Conservation (phyloP, 37 sponge, comb jelly and placozoan genomes). For the Spongilla lacustris region DNA sequence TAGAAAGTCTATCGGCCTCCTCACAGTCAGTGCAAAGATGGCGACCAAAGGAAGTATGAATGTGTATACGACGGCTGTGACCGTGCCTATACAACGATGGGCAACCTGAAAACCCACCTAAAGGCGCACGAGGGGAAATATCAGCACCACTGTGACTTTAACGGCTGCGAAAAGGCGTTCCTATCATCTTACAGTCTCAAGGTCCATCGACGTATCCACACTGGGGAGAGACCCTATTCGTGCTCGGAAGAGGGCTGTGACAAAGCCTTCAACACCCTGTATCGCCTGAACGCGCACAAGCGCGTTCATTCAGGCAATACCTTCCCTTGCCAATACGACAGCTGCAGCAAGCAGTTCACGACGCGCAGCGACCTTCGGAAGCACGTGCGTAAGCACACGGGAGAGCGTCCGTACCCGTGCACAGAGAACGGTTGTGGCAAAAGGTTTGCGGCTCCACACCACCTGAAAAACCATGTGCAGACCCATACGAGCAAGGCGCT, state of each 20-base stretch:
- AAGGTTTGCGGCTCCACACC: conserved; percentile 74
- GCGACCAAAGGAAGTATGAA: conserved; percentile 33
- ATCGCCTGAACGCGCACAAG: conserved; percentile 83
- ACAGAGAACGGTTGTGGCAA: conserved; percentile 65
- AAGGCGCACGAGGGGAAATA: conserved; percentile 78
- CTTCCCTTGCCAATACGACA: conserved; percentile 67
- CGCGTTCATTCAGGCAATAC: conserved; percentile 86
- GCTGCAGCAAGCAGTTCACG: conserved; percentile 82
- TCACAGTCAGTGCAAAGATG: neutral
- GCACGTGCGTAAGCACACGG: conserved; percentile 81
- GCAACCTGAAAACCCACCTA: conserved; percentile 81
- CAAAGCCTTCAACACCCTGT: conserved; percentile 79
- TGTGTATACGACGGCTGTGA: conserved; percentile 82
- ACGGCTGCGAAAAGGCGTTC: conserved; percentile 85
- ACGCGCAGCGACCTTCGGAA: conserved; percentile 87
- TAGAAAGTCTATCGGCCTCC: neutral
- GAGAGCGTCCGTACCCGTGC: conserved; percentile 79
- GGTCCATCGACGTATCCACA: conserved; percentile 77
- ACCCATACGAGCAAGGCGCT: conserved; percentile 24
- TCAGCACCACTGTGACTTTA: conserved; percentile 68
- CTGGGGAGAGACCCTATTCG: conserved; percentile 81
- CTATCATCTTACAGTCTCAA: conserved; percentile 84
- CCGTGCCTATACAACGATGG: conserved; percentile 66
- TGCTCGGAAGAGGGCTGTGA: conserved; percentile 76
- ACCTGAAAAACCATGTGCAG: conserved; percentile 58